These are phyloP conservation scores for Natrix natrix DNA, from an alignment of 2,797 vertebrate genomes.

Conservation along the genomic window DNA sequence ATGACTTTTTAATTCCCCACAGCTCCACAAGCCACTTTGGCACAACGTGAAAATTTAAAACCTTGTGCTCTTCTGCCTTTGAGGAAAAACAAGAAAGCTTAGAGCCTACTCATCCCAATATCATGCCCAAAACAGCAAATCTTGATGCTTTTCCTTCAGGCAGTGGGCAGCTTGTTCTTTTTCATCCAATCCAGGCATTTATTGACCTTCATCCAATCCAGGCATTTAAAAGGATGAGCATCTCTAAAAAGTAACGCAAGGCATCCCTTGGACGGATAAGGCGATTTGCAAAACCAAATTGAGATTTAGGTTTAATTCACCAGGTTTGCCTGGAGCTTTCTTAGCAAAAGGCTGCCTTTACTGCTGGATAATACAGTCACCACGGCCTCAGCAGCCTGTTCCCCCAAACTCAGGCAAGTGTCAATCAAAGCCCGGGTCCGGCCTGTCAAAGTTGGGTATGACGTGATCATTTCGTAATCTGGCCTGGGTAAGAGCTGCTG, in stretches of 20 bases:
- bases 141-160: constrained; percentile 17
- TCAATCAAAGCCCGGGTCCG: constrained; percentile 71
- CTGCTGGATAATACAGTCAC: constrained; percentile 38
- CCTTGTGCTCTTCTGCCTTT: neutral
- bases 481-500: constrained; percentile 51
- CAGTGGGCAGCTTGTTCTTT: constrained; percentile 7
- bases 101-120: constrained; percentile 1
- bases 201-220: constrained; percentile 4
- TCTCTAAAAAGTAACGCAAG: neutral
- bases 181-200: constrained; percentile 15
- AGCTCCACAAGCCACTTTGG: constrained; percentile 12
- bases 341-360: constrained; percentile 29
- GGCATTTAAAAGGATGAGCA: constrained; percentile 1
- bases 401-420: constrained; percentile 71
- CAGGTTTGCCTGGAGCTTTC: neutral
- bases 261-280: neutral
- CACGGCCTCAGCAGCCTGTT: constrained; percentile 64
- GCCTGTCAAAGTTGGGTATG: constrained; percentile 60
- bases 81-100: neutral
- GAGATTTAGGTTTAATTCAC: constrained; percentile 9
- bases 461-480: constrained; percentile 69
- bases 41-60: neutral
- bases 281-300: neutral
- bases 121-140: neutral
- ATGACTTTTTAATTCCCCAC: neutral